Evolutionary conservation across 2,113 vertebrate species (phyloP).

Genomic region (Anguilla rostrata): DNA sequence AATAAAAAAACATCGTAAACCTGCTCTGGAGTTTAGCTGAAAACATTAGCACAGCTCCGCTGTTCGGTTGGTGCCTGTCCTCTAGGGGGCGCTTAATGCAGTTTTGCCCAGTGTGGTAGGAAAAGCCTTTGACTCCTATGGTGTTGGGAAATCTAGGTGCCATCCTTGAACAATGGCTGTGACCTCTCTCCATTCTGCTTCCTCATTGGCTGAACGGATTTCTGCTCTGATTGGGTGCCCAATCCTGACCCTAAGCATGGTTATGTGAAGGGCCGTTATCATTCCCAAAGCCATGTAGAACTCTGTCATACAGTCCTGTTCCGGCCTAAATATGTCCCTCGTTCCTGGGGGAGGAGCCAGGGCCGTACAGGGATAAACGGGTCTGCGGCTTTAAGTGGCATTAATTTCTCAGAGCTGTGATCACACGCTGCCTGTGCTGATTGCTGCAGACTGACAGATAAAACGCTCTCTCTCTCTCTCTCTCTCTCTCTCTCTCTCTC

Average conservation of each 20-base stretch:
- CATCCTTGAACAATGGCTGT: background rate
- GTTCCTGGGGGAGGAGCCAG: background rate
- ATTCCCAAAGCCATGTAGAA: background rate
- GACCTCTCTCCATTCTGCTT: background rate
- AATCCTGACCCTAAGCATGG: background rate
- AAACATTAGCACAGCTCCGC: too few species aligned
- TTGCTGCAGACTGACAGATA: slow-evolving; percentile 14
- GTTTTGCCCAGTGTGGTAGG: background rate
- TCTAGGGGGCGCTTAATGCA: too few species aligned
- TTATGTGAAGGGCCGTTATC: too few species aligned
- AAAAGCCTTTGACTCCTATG: background rate
- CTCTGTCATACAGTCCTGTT: background rate
- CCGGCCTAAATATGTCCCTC: background rate
- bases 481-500: too few species aligned
- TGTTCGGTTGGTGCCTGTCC: too few species aligned
- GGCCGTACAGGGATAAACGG: background rate
- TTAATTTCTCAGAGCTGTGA: slow-evolving; percentile 19
- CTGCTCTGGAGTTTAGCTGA: too few species aligned
- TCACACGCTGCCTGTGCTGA: slow-evolving; percentile 13
- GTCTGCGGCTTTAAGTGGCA: background rate
- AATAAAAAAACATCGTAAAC: too few species aligned
- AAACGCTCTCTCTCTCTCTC: background rate
- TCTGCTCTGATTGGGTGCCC: background rate
- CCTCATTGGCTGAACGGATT: background rate
- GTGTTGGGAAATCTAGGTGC: background rate